Evolutionary conservation across 2,797 vertebrate genomes (phyloP).

Genomic region (Clarias laeviceps): DNA sequence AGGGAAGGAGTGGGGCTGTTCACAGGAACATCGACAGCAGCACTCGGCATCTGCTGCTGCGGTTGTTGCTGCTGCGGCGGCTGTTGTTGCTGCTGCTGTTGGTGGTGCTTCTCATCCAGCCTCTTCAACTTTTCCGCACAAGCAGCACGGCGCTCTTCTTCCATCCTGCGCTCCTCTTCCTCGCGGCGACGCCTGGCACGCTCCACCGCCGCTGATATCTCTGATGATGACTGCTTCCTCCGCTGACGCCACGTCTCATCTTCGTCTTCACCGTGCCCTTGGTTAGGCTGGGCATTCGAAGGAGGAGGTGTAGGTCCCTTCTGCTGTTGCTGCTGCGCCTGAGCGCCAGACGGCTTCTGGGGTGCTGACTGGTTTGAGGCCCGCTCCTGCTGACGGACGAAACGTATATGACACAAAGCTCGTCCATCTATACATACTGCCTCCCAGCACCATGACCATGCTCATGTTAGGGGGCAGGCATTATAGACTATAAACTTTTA

Average conservation of each 20-base stretch:
- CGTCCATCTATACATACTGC: background rate
- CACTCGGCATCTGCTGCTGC: constrained; percentile 72
- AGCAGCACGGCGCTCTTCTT: constrained; percentile 89
- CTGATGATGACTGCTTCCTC: constrained; percentile 87
- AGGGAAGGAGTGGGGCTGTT: constrained; percentile 72
- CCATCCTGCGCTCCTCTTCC: constrained; percentile 91
- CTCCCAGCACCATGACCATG: constrained; percentile 2
- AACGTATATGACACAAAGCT: background rate
- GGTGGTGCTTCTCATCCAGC: constrained; percentile 89
- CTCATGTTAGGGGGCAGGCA: background rate
- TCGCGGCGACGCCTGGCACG: constrained; percentile 87
- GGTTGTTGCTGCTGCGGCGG: constrained; percentile 76
- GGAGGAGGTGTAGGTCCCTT: constrained; percentile 64
- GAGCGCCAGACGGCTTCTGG: constrained; percentile 65
- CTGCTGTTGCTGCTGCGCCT: constrained; percentile 68
- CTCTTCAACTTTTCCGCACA: constrained; percentile 92
- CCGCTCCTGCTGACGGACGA: constrained; percentile 67
- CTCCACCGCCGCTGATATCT: constrained; percentile 90
- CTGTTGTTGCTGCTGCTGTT: constrained; percentile 78
- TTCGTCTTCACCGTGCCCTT: constrained; percentile 82
- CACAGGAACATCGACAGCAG: constrained; percentile 68
- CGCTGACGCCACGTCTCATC: constrained; percentile 94
- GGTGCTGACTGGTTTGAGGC: constrained; percentile 67
- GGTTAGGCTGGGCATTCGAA: constrained; percentile 61
- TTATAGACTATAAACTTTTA: background rate